Base-by-base conservation (phyloP, 2,113 vertebrate genomes). In the Lagopus leucura region DNA sequence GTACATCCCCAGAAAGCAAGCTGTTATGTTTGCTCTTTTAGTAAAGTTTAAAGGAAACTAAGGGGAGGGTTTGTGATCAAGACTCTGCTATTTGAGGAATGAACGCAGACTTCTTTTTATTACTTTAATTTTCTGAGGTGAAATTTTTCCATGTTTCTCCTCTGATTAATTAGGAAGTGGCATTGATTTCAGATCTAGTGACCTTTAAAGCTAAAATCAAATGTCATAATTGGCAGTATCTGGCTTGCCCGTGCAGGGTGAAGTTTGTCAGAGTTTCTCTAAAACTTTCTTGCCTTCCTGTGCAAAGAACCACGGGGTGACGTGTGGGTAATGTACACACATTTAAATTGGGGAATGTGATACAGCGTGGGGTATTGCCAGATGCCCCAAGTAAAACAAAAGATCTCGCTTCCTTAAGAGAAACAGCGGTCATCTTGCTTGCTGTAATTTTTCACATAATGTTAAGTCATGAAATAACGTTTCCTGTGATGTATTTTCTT, bases 201-300 rank as follows among this genome's bases (percentile, higher is more conserved):
- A 77, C 71, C 32, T 91, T 78, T 60, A 27, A 64, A 72, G 27
- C 60, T 10, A 6, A 89, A 94, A 55, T 72, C 13, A 14, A 2
- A n/a, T 11, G 3, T 45, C 10, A 3, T 17, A 18, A 32, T 43
- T 30, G 3, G 5, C 48, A n/a, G 61, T 69, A 40, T 15, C 36
- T 61, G 32, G 2, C 16, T 32, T 86, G 69, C 19, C 36, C 63
- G 38, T 42, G 50, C 34, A 18, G 13, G 72, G 34, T 47, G 7
- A 72, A 86, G 73, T 82, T 55, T 57, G 36, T 71, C 57, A 86
- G 69, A 50, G 73, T 93, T 90, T 10, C n/a, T 42, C 28, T 85
- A 5, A 60, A 93, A 85, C 69, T 91, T 84, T 36, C 21, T 65
- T 45, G 21, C 54, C 24, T 75, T 72, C 16, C 52, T 3, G 1